Evolutionary conservation across 2,888 invertebrate species (phyloP).

Genomic region (Aspidiotus destructor): DNA sequence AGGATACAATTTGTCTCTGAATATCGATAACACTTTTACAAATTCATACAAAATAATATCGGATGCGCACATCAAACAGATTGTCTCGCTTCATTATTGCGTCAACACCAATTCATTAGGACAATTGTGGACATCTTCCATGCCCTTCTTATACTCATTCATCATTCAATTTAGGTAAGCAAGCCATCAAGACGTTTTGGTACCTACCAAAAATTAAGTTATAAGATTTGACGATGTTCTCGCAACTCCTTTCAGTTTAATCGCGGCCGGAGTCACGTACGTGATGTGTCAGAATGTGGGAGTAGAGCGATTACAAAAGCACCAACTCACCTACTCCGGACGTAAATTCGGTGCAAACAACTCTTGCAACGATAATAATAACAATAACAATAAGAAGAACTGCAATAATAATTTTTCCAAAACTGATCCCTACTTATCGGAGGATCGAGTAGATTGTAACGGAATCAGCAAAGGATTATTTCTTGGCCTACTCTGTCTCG

Average conservation of each 20-base stretch:
- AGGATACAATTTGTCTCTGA: conserved; percentile 25
- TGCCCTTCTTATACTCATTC: conserved; percentile 49
- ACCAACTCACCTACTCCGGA: conserved; percentile 25
- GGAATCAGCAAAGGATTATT: conserved; percentile 49
- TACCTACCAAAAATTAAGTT: not conserved
- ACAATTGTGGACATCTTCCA: conserved; percentile 48
- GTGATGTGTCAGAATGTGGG: conserved; percentile 49
- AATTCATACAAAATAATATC: conserved; percentile 43
- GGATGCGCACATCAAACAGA: conserved; percentile 45
- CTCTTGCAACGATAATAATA: conserved; percentile 41
- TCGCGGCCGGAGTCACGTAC: conserved; percentile 49
- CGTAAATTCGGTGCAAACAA: conserved; percentile 40
- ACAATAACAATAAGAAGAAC: conserved; percentile 40
- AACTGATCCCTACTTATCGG: conserved; percentile 32
- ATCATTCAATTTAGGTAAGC: conserved; percentile 48
- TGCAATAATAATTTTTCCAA: conserved; percentile 35
- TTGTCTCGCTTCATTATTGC: conserved; percentile 47
- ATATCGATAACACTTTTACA: conserved; percentile 28
- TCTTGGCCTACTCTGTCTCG: conserved; percentile 48
- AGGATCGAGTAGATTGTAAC: conserved; percentile 44
- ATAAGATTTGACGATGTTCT: no score
- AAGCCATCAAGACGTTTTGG: not conserved
- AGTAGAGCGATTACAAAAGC: conserved; percentile 38
- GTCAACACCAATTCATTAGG: conserved; percentile 48
- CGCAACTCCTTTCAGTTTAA: conserved; percentile 41